Evolutionary conservation across 2,888 invertebrate species (phyloP).

Genomic region (Andrena bucephala): DNA sequence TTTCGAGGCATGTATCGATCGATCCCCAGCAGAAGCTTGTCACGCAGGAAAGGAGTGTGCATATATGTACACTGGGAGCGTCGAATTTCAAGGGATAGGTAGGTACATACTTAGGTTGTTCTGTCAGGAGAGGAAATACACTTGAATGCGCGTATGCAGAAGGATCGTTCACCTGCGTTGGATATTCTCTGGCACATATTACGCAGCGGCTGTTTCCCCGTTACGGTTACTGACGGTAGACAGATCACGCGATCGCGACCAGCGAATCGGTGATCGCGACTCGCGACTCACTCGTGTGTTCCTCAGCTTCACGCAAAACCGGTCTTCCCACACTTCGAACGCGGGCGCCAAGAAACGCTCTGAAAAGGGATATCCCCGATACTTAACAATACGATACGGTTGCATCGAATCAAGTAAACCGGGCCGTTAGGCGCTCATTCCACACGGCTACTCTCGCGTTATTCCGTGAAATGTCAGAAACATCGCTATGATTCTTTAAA

Average conservation of each 20-base stretch:
- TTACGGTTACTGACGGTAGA: slow-evolving; percentile 21
- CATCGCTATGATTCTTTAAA: background rate
- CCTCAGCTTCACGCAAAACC: slow-evolving; percentile 42
- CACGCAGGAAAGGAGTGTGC: background rate
- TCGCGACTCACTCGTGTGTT: slow-evolving; percentile 33
- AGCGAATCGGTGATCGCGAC: slow-evolving; percentile 48
- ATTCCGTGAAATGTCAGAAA: slow-evolving; percentile 16
- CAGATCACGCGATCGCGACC: background rate
- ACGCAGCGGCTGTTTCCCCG: slow-evolving; percentile 20
- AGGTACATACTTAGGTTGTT: background rate
- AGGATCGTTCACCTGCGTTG: slow-evolving; percentile 49
- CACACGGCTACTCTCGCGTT: slow-evolving; percentile 15
- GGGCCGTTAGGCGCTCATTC: slow-evolving; percentile 29
- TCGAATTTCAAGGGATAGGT: background rate
- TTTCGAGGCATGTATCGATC: too few relatives aligned
- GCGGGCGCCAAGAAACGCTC: background rate
- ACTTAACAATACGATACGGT: background rate
- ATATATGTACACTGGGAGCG: background rate
- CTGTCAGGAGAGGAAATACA: background rate
- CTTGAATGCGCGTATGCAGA: background rate
- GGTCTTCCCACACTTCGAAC: slow-evolving; percentile 25
- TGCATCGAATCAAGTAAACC: slow-evolving; percentile 8
- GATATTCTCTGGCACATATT: slow-evolving; percentile 2
- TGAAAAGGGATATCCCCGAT: slow-evolving; percentile 8
- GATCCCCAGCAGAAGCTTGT: background rate